A percentile compares a stretch with the other conserved stretches of the same genome.
These are phyloP conservation scores for Tribolium freemani DNA, from an alignment of 2,888 invertebrate genomes.

Conservation along the genomic window DNA sequence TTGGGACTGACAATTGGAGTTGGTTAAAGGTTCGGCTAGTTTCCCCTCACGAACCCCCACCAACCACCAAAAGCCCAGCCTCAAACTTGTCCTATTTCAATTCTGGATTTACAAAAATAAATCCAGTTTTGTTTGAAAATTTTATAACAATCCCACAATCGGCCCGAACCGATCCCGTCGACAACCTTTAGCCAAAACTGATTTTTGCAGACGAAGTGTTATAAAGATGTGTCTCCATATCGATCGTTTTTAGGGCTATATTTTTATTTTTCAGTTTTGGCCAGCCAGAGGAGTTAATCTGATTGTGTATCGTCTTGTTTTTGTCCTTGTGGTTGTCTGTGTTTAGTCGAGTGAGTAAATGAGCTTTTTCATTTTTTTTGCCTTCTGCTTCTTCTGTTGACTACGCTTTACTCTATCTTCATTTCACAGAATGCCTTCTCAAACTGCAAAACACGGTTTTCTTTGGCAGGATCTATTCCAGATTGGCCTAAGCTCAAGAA, in stretches of 20 bases:
- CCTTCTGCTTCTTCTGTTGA: slow-evolving; percentile 35
- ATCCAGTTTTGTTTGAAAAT: slow-evolving; percentile 34
- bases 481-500: slow-evolving; percentile 63
- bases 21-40: slow-evolving; percentile 76
- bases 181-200: slow-evolving; percentile 48
- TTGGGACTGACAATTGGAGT: slow-evolving; percentile 76
- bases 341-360: slow-evolving; percentile 47
- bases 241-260: slow-evolving; percentile 47
- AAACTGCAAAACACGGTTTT: slow-evolving; percentile 47
- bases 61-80: slow-evolving; percentile 24
- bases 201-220: slow-evolving; percentile 49
- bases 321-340: slow-evolving; percentile 51
- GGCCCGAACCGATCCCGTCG: slow-evolving; percentile 23
- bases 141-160: slow-evolving; percentile 33
- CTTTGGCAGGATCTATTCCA: slow-evolving; percentile 56
- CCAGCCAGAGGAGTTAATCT: slow-evolving; percentile 57
- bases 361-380: slow-evolving; percentile 39
- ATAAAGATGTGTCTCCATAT: slow-evolving; percentile 65
- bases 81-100: slow-evolving; percentile 26
- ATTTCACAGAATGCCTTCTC: slow-evolving; percentile 50
- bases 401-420: slow-evolving; percentile 45
- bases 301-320: slow-evolving; percentile 48
- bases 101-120: slow-evolving; percentile 40
- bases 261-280: slow-evolving; percentile 56
- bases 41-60: slow-evolving; percentile 23